Conservation (phyloP, 2,888 invertebrate genomes). For the Folsomia manolachei region DNA sequence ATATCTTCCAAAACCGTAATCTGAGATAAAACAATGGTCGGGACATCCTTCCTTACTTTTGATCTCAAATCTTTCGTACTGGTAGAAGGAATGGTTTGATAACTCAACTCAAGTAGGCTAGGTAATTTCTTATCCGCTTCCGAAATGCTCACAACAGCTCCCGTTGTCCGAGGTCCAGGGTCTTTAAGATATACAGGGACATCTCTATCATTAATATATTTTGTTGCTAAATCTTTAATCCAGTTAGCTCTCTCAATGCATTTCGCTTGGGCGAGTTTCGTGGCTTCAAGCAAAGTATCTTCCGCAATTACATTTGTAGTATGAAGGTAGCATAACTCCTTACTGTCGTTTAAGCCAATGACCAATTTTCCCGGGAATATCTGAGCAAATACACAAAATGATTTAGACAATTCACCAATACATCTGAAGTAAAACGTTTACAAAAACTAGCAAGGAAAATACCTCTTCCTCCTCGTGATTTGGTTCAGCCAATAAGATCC, state of each 20-base stretch:
- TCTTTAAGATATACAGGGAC: conserved; percentile 24
- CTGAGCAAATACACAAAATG: too few relatives aligned
- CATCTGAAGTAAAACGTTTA: too few relatives aligned
- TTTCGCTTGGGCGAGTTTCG: conserved; percentile 35
- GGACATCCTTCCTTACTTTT: neutral
- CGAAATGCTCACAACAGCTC: conserved; percentile 14
- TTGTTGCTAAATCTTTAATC: conserved; percentile 35
- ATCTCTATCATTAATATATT: conserved; percentile 24
- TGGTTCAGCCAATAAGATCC: conserved; percentile 39
- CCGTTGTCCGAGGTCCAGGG: conserved; percentile 20
- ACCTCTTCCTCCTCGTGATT: conserved; percentile 45
- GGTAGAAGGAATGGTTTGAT: neutral
- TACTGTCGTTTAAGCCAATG: conserved; percentile 46
- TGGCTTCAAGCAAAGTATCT: conserved; percentile 38
- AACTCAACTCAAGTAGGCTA: neutral
- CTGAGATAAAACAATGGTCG: conserved; percentile 4
- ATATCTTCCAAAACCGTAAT: conserved; percentile 25
- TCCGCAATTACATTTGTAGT: conserved; percentile 41
- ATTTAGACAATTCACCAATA: too few relatives aligned
- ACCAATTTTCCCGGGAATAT: conserved; percentile 46
- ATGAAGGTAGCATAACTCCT: conserved; percentile 46
- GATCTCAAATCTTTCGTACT: conserved; percentile 16
- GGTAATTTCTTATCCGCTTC: conserved; percentile 11
- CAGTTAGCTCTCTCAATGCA: conserved; percentile 39
- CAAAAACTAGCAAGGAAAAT: neutral